Evolutionary conservation across 2,113 vertebrate genomes (phyloP).

Genomic region (Empidonax alnorum): DNA sequence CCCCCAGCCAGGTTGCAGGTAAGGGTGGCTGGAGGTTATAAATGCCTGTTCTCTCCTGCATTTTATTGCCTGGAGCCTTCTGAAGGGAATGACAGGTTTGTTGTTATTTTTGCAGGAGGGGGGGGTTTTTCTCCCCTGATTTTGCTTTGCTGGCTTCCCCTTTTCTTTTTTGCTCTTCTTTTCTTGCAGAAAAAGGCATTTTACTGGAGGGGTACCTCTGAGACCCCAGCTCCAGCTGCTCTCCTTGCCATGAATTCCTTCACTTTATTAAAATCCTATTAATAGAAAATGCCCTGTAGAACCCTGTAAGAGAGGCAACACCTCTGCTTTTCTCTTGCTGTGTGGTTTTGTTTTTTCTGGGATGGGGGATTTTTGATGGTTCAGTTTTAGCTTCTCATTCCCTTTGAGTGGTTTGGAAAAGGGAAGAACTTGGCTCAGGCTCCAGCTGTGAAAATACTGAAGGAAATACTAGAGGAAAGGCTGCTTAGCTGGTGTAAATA

Average conservation of each 20-base stretch:
- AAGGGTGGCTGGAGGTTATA: accelerated
- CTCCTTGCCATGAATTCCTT: not conserved
- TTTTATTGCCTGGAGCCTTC: not conserved
- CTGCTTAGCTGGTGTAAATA: not conserved
- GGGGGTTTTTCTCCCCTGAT: not conserved
- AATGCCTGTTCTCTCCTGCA: accelerated
- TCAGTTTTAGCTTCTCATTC: not conserved
- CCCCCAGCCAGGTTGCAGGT: accelerated
- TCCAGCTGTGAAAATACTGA: not conserved
- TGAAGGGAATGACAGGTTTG: not conserved
- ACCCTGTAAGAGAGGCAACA: not conserved
- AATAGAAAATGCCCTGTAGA: not conserved
- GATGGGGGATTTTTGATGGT: not conserved
- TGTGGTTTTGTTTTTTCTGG: not conserved
- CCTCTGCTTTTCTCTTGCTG: not conserved
- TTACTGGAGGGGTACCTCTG: not conserved
- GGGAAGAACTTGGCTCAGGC: not conserved
- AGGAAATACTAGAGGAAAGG: not conserved
- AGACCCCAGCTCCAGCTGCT: not conserved
- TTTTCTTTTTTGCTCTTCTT: not conserved
- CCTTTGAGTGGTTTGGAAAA: not conserved
- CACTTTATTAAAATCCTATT: not conserved
- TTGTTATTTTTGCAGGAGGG: not conserved
- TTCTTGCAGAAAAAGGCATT: not conserved
- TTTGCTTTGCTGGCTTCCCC: not conserved